Evolutionary conservation across 2,113 vertebrate genomes (phyloP).

Genomic region (Holacanthus passer): DNA sequence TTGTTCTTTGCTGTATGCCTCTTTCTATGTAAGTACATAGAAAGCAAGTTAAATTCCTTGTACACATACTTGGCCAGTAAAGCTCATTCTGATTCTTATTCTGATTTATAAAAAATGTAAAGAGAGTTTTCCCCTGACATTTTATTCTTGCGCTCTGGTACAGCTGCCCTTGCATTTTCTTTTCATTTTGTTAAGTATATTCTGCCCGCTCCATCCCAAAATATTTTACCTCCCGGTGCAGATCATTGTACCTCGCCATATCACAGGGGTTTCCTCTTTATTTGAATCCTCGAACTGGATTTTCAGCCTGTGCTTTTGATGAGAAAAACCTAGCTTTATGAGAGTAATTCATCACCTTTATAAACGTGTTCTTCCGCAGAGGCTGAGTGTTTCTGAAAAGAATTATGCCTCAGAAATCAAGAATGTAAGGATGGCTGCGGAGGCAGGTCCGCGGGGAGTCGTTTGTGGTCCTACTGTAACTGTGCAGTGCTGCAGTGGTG

Average conservation of each 20-base stretch:
- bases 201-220: slow-evolving; percentile 9
- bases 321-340: slow-evolving; percentile 89
- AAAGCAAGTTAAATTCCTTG: too few species aligned
- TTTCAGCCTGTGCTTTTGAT: slow-evolving; percentile 81
- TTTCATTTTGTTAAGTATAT: not conserved
- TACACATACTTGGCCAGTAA: not conserved
- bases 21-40: too few species aligned
- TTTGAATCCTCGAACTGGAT: slow-evolving; percentile 75
- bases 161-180: slow-evolving; percentile 11
- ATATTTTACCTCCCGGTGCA: slow-evolving; percentile 73
- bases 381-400: slow-evolving; percentile 91
- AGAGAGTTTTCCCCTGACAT: not conserved
- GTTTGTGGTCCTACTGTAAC: slow-evolving; percentile 90
- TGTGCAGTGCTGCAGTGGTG: slow-evolving; percentile 87
- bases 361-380: slow-evolving; percentile 90
- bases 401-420: slow-evolving; percentile 98
- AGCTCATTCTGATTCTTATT: not conserved
- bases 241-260: slow-evolving; percentile 65
- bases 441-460: slow-evolving; percentile 91
- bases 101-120: too few species aligned
- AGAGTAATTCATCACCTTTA: slow-evolving; percentile 99
- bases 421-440: slow-evolving; percentile 89
- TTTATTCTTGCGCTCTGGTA: not conserved
- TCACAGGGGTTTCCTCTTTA: slow-evolving; percentile 83
- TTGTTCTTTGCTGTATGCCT: too few species aligned